Percentiles rank a stretch among this genome's conserved stretches.
phyloP scores from a whole-genome alignment of 2,113 vertebrate species.

The Amblyopsis rosae region DNA sequence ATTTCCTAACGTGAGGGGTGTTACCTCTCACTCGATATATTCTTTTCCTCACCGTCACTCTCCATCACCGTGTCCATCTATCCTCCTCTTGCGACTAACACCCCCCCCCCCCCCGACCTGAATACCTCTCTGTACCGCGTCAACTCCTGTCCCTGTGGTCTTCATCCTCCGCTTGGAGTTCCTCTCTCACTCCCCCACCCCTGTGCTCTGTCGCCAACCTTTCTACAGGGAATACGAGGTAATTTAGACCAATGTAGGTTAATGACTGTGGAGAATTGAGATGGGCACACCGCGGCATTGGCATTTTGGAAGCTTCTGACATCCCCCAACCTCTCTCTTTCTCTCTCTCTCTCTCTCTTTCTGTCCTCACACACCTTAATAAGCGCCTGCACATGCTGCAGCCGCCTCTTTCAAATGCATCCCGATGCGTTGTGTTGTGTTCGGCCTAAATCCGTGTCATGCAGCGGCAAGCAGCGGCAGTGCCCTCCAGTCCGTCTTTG shows the following conservation, averaged over 20 bases:
- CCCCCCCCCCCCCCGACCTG: background rate
- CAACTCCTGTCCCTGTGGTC: background rate
- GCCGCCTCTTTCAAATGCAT: background rate
- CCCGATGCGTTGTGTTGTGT: too few species aligned
- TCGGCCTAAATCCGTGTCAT: too few species aligned
- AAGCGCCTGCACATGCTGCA: background rate
- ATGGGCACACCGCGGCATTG: conserved; percentile 40
- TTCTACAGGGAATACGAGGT: conserved; percentile 55
- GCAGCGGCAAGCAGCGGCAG: too few species aligned
- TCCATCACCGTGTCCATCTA: background rate
- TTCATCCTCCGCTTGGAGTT: conserved; percentile 47
- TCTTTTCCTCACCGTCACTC: background rate
- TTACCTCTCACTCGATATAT: conserved; percentile 6
- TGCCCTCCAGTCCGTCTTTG: background rate
- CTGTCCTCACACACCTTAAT: background rate
- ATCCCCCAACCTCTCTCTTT: conserved; percentile 28
- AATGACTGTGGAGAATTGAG: conserved; percentile 68
- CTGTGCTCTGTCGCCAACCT: conserved; percentile 28
- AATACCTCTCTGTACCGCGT: background rate
- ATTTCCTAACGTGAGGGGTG: conserved; percentile 61
- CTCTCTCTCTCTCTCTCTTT: background rate
- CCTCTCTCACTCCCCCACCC: background rate
- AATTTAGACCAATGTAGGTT: conserved; percentile 73
- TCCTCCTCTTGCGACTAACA: background rate
- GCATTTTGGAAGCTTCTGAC: conserved; percentile 62